Evolutionary conservation across 1,140 invertebrate species (phyloP), one percentile per base, ranked within the genome.

Genomic region (Drosophila repleta): DNA sequence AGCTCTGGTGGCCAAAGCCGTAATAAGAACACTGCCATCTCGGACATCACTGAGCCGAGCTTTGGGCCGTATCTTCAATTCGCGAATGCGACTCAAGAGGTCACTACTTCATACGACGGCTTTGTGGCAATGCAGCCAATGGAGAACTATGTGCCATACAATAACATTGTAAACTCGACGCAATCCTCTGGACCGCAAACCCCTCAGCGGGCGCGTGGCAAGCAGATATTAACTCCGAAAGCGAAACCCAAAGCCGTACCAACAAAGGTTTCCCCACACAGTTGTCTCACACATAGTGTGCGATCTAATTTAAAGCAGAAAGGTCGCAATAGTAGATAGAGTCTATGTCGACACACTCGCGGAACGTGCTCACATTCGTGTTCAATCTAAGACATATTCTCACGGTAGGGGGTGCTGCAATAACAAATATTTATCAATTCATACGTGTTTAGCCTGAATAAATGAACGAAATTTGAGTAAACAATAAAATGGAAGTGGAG

Each of bases 51-150:
- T 5, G 29, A 18, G 24, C 55, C 71, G 0, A 58, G 17, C 2
- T 79, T 52, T 26, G 61, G 39, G 1, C 52, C 76, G 29, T 29
- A 15, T 64, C 64, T 5, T 49, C 43, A 1, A 68, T 10, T 2
- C 56, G 17, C 7, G 13, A 57, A 13, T 26, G 6, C 7, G 15
- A 29, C 29, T 1, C 29, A 18, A 10, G 15, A 55, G n/a, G 26
- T 0, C 7, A 39, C 26, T 39, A 21, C 6, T 1, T 26, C 60
- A n/a, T 55, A 49, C 21, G 71, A 79, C 5, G 77, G 77, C n/a
- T 79, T 75, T 10, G 37, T 56, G 7, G 70, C 69, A 17, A 74
- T 82, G 79, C 56, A 60, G 7, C 70, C 69, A 17, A 74, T 82
- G 79, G 60, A 66, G 0, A 82, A 82, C 29, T 82, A 74, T 63